Conservation (phyloP, 2,888 invertebrate species). For the Zaprionus lineosus region DNA sequence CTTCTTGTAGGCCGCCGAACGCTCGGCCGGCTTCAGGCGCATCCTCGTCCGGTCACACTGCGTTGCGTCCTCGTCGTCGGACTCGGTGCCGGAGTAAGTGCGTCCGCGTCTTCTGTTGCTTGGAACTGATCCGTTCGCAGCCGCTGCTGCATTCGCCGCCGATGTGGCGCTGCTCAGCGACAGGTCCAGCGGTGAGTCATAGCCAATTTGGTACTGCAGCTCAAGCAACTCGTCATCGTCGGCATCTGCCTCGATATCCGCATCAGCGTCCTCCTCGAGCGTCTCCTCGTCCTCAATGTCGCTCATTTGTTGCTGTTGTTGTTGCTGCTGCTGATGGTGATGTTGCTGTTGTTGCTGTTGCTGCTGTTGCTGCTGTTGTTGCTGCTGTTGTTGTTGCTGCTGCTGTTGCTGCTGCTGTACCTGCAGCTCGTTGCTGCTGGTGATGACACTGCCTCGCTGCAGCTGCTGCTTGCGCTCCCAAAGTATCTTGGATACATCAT, state of each 20-base stretch:
- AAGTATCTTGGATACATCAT: conserved; percentile 68
- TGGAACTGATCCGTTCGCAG: neutral
- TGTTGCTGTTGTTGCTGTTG: conserved; percentile 2
- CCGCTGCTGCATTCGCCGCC: conserved; percentile 28
- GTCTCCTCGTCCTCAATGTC: conserved; percentile 69
- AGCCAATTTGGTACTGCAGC: conserved; percentile 82
- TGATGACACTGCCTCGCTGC: conserved; percentile 63
- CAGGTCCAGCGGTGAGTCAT: conserved; percentile 91
- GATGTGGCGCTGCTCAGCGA: conserved; percentile 85
- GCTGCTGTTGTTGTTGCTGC: conserved; percentile 18
- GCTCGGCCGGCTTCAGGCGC: conserved; percentile 79
- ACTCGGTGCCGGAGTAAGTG: conserved; percentile 89
- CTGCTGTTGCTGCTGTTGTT: conserved; percentile 21
- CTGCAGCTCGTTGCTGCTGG: conserved; percentile 55
- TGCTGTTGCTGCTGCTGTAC: conserved; percentile 37
- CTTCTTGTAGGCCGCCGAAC: conserved; percentile 90
- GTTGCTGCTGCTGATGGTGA: conserved; percentile 6
- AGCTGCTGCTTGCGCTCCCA: conserved; percentile 66
- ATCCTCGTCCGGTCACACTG: conserved; percentile 65
- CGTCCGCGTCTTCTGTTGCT: conserved; percentile 81
- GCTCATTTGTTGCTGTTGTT: conserved; percentile 52
- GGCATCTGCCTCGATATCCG: conserved; percentile 71
- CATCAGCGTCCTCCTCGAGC: conserved; percentile 59
- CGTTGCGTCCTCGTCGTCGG: conserved; percentile 85
- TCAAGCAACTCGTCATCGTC: conserved; percentile 67